Evolutionary conservation across 2,113 vertebrate species (phyloP).

Genomic region (Balaeniceps rex): DNA sequence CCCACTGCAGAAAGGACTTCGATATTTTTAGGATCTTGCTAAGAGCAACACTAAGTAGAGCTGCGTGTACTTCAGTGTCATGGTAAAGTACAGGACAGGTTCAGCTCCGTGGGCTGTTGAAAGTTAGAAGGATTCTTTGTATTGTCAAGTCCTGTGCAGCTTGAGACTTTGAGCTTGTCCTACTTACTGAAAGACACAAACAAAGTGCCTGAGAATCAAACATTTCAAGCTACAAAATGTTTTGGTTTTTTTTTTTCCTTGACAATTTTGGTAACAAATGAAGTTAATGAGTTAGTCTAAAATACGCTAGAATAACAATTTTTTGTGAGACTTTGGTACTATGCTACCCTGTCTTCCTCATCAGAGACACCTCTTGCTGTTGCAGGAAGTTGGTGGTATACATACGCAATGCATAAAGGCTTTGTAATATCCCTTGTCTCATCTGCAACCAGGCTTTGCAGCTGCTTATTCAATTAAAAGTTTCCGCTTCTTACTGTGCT

Average conservation of each 20-base stretch:
- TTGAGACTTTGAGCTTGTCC: not conserved
- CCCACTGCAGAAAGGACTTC: not conserved
- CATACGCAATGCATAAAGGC: not conserved
- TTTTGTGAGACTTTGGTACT: not conserved
- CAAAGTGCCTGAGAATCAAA: not conserved
- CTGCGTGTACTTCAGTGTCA: not conserved
- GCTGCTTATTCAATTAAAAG: not conserved
- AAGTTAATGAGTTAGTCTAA: not conserved
- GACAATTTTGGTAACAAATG: not conserved
- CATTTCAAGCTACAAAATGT: not conserved
- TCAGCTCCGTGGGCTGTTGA: not conserved
- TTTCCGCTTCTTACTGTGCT: not conserved
- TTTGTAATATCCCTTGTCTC: not conserved
- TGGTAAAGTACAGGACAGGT: not conserved
- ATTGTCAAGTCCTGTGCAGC: not conserved
- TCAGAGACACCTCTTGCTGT: not conserved
- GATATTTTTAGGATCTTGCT: not conserved
- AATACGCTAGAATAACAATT: not conserved
- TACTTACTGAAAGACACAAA: not conserved
- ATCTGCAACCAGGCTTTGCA: not conserved
- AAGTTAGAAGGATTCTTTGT: not conserved
- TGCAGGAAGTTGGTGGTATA: slow-evolving; percentile 33
- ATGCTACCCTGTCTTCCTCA: not conserved
- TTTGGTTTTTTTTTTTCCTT: not conserved
- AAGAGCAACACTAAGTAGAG: not conserved